Evolutionary conservation across 2,888 invertebrate genomes (phyloP).

Genomic region (Metallyticus violacea): DNA sequence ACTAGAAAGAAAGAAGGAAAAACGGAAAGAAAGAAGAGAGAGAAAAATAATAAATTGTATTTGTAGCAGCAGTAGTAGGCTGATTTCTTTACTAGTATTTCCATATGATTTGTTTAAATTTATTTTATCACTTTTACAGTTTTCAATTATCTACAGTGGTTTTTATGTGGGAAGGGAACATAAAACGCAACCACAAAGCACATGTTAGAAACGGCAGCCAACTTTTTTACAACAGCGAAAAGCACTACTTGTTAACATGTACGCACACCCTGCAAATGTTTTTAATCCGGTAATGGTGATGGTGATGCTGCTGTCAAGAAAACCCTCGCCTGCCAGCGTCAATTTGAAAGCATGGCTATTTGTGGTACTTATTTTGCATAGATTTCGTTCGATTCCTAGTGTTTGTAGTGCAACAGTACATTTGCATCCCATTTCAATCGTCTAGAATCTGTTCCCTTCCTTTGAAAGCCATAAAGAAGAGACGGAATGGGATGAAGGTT

Average conservation of each 20-base stretch:
- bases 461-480: neutral
- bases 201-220: neutral
- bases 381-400: neutral
- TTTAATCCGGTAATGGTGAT: conserved; percentile 27
- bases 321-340: conserved; percentile 13
- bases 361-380: neutral
- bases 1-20: too few relatives aligned
- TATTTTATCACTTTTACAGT: too few relatives aligned
- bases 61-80: too few relatives aligned
- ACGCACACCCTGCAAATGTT: neutral
- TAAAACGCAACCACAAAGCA: neutral
- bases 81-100: too few relatives aligned
- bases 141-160: neutral
- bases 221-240: neutral
- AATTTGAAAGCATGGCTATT: conserved; percentile 2
- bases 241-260: neutral
- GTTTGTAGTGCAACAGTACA: neutral
- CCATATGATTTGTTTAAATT: too few relatives aligned
- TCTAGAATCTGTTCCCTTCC: neutral
- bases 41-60: too few relatives aligned
- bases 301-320: conserved; percentile 23
- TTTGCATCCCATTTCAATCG: conserved; percentile 11
- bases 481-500: neutral
- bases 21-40: too few relatives aligned
- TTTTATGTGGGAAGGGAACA: neutral